phyloP scores from a whole-genome alignment of 2,113 vertebrate species.

The Grammomys dolichurus region DNA sequence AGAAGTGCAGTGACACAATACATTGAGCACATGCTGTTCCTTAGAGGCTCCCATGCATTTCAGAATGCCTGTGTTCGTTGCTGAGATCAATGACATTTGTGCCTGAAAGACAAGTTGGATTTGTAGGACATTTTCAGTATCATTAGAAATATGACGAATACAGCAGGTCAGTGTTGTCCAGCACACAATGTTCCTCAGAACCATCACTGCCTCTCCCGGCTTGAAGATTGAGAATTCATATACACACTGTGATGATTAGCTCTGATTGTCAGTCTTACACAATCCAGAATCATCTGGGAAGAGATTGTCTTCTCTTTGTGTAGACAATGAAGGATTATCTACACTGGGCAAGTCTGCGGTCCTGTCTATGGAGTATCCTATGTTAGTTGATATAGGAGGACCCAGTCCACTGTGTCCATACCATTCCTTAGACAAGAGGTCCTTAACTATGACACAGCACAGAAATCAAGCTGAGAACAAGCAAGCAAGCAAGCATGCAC shows the following conservation, averaged over 20 bases:
- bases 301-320: background rate
- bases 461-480: background rate
- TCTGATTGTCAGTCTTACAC: background rate
- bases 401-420: too few relatives aligned
- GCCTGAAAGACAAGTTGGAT: background rate
- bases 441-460: background rate
- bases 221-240: background rate
- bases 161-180: fast-evolving
- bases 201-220: too few relatives aligned
- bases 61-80: background rate
- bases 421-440: too few relatives aligned
- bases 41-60: background rate
- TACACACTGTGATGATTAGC: too few relatives aligned
- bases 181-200: background rate
- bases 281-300: too few relatives aligned
- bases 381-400: too few relatives aligned
- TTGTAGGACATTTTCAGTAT: background rate
- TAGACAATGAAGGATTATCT: background rate
- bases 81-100: background rate
- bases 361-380: too few relatives aligned
- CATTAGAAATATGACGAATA: background rate
- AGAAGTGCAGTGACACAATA: background rate
- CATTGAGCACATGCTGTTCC: background rate
- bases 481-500: background rate
- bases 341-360: background rate